Base-by-base conservation (phyloP, 1,140 invertebrate genomes). In the Drosophila dunni region DNA sequence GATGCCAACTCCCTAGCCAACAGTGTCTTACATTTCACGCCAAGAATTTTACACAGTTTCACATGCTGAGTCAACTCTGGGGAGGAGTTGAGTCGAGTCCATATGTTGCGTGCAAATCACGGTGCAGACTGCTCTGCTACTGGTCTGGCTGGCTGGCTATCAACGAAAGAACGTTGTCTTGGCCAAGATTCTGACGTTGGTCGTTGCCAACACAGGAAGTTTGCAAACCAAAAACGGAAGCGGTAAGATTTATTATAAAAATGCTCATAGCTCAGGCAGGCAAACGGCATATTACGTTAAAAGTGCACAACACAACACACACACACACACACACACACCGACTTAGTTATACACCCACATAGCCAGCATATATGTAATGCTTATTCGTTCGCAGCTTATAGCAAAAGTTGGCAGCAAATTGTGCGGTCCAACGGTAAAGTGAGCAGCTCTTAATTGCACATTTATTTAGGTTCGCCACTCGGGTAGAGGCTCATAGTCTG, bases 381-480 rank as follows among this genome's bases (percentile, higher is more conserved):
- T 38, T 84, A 57, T 33, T 50, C 44, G 63, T 69, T 54, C 66
- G 44, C 70, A 60, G 65, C 20, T 61, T 54, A 58, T 66, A 38
- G 70, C 64, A 56, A 81, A 84, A 89, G 85, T 90, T 90, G 81
- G 81, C 80, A 81, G 78, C 78, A 89, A 86, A 88, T 88, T 88
- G 79, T 88, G 79, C 77, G 84, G 83, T 83, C 78, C 75, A 81
- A 85, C 78, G 83, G 86, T 77, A 81, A 90, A 80, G 81, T 68
- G 86, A 85, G 73, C 72, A 90, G 81, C 86, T 90, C 85, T 90
- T 90, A 90, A 90, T 90, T 90, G 85, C 85, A 81, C 85, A 90
- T 90, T 85, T 90, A 90, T 90, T 90, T 90, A 85, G 84, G 85
- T 84, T 84, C 85, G 76, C 83, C 83, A 74, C 56, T 77, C 70